phyloP scores from a whole-genome alignment of 2,797 vertebrate genomes.

The Acipenser ruthenus region DNA sequence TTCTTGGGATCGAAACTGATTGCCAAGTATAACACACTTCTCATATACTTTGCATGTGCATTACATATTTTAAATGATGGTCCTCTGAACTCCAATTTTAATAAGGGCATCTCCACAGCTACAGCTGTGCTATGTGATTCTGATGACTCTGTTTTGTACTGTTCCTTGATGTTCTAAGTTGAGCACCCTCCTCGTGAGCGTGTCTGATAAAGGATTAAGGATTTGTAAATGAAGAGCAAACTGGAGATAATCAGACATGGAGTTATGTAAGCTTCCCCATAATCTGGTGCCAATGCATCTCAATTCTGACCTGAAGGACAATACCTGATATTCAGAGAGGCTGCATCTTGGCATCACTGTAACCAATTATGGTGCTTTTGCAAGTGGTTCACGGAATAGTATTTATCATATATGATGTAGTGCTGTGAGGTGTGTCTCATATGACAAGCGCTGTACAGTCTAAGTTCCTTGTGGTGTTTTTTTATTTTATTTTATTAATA shows the following conservation, averaged over 20 bases:
- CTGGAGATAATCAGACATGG: background rate
- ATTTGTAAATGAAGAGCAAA: background rate
- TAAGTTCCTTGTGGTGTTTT: too few relatives aligned
- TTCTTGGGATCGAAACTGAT: too few relatives aligned
- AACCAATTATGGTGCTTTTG: too few relatives aligned
- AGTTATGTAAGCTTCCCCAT: background rate
- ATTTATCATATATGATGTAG: too few relatives aligned
- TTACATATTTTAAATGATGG: background rate
- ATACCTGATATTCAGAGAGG: background rate
- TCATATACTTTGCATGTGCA: background rate
- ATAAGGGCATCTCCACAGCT: background rate
- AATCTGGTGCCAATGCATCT: constrained; percentile 2
- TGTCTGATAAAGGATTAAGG: background rate
- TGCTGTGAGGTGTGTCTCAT: too few relatives aligned
- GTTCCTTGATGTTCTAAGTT: background rate
- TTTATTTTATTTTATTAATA: too few relatives aligned
- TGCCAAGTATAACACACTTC: background rate
- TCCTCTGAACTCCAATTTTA: background rate
- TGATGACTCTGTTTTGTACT: background rate
- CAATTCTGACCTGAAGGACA: constrained; percentile 10
- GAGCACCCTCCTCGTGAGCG: background rate
- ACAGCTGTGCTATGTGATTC: background rate
- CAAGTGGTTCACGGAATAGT: too few relatives aligned
- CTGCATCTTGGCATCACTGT: background rate
- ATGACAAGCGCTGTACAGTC: too few relatives aligned